Evolutionary conservation across 2,797 vertebrate genomes (phyloP).

Genomic region (Molossus alvarezi): DNA sequence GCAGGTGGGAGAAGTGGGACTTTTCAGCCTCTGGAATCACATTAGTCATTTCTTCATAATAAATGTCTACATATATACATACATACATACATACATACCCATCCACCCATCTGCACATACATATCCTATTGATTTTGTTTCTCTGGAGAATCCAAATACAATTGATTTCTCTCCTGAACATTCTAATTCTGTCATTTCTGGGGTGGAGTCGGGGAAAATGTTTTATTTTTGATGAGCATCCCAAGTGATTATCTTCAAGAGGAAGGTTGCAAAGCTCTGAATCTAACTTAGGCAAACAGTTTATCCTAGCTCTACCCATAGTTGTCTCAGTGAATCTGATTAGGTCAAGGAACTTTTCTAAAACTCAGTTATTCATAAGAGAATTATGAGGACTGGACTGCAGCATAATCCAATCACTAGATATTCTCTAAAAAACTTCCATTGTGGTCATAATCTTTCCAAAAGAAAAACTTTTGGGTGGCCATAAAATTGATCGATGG

Average conservation of each 20-base stretch:
- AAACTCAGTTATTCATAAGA: not conserved
- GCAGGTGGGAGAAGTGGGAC: not conserved
- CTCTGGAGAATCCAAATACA: not conserved
- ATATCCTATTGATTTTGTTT: not conserved
- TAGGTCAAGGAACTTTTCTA: not conserved
- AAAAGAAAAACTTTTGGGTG: not conserved
- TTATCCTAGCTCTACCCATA: not conserved
- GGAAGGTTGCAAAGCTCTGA: not conserved
- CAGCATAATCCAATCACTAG: not conserved
- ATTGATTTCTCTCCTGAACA: not conserved
- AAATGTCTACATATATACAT: not conserved
- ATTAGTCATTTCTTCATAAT: not conserved
- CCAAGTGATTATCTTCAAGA: not conserved
- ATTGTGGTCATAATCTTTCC: not conserved
- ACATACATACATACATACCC: not conserved
- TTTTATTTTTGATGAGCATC: not conserved
- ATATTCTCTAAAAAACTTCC: not conserved
- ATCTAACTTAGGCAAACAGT: not conserved
- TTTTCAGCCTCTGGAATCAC: not conserved
- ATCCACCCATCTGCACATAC: not conserved
- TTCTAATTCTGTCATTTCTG: not conserved
- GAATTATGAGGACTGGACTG: not conserved
- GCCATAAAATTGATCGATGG: not conserved
- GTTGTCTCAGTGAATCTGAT: not conserved
- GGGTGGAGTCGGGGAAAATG: not conserved